Conservation (phyloP, 1,140 invertebrate species). For the Alviniconcha marisindica region DNA sequence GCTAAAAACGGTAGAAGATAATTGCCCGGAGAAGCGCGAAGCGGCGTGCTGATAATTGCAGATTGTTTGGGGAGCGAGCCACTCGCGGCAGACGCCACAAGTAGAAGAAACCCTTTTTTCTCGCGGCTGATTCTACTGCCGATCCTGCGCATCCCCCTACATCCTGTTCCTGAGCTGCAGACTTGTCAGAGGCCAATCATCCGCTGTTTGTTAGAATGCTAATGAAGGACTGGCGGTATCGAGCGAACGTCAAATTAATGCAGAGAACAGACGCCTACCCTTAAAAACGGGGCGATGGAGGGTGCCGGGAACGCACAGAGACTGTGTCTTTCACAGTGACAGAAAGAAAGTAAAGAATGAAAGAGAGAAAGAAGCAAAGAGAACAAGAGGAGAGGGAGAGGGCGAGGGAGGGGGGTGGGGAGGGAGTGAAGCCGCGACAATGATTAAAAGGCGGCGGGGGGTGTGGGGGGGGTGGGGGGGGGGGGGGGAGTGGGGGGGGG, state of each 20-base stretch:
- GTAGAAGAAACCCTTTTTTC: background rate
- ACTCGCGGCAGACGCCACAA: too few relatives aligned
- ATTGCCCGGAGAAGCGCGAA: slow-evolving; percentile 1
- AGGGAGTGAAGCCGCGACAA: too few relatives aligned
- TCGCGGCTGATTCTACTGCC: slow-evolving; percentile 18
- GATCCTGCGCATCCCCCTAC: slow-evolving; percentile 8
- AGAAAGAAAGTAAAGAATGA: background rate
- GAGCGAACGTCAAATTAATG: slow-evolving; percentile 34
- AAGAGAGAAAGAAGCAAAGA: background rate
- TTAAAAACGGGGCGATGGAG: background rate
- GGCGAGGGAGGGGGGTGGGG: background rate
- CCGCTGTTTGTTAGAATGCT: slow-evolving; percentile 41
- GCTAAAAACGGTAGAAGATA: background rate
- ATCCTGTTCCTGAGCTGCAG: background rate
- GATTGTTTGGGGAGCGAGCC: background rate
- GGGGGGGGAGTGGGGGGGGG: too few relatives aligned
- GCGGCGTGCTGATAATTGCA: slow-evolving; percentile 17
- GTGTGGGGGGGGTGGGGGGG: too few relatives aligned
- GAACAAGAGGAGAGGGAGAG: background rate
- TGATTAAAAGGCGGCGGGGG: too few relatives aligned
- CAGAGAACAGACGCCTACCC: slow-evolving; percentile 25
- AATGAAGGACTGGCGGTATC: slow-evolving; percentile 27
- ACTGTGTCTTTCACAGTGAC: background rate
- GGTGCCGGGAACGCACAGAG: background rate
- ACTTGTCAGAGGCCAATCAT: slow-evolving; percentile 37